Percentiles rank a stretch among this genome's conserved stretches.
Evolutionary conservation across 1,140 invertebrate genomes (phyloP).

Genomic region (Pachypsylla venusta): DNA sequence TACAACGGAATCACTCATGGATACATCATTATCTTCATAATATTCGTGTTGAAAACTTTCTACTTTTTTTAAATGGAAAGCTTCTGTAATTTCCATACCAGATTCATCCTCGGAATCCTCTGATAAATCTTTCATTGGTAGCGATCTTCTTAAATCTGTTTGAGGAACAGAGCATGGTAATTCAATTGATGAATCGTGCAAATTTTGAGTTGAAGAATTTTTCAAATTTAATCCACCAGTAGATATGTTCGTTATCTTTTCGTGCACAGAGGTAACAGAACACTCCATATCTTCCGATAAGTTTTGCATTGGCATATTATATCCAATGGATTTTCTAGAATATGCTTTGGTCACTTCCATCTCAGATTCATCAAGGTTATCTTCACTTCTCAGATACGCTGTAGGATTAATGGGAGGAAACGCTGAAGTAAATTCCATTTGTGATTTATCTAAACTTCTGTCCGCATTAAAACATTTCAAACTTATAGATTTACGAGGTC

Average conservation of each 20-base stretch:
- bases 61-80: background rate
- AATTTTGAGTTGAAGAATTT: too few species aligned
- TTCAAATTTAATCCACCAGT: too few species aligned
- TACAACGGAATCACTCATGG: conserved; percentile 3
- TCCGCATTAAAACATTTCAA: background rate
- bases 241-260: too few species aligned
- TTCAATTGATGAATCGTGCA: too few species aligned
- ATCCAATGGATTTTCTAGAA: background rate
- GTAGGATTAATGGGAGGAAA: background rate
- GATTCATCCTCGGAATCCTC: conserved; percentile 6
- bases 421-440: background rate
- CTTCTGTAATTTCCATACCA: conserved; percentile 1
- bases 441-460: background rate
- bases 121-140: too few species aligned
- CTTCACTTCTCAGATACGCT: background rate
- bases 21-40: background rate
- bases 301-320: too few species aligned
- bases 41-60: background rate
- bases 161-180: too few species aligned
- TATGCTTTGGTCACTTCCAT: background rate
- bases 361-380: background rate
- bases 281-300: too few species aligned
- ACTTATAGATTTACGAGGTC: background rate
- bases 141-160: too few species aligned
- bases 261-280: too few species aligned